Conservation (phyloP, 2,113 vertebrate genomes). For the Platycercus adscitus region DNA sequence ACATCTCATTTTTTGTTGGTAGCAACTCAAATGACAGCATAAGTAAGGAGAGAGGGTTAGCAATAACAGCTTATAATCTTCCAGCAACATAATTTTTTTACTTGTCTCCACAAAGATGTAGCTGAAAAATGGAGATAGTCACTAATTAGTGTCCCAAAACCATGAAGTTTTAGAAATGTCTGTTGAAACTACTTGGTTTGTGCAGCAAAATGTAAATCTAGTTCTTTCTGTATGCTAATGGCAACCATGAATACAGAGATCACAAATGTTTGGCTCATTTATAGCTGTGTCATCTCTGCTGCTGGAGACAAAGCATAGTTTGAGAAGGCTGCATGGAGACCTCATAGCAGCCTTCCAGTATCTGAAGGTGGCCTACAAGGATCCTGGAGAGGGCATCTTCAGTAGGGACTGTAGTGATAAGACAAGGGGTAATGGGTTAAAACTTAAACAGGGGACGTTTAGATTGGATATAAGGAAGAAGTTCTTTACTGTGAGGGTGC, state of each 20-base stretch:
- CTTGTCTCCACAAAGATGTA: background rate
- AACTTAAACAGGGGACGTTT: too few relatives aligned
- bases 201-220: background rate
- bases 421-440: too few relatives aligned
- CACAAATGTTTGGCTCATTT: background rate
- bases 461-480: too few relatives aligned
- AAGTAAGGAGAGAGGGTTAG: background rate
- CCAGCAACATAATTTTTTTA: background rate
- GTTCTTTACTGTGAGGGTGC: too few relatives aligned
- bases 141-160: background rate
- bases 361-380: too few relatives aligned
- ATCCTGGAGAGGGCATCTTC: too few relatives aligned
- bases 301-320: background rate
- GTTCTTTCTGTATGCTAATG: background rate
- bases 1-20: background rate
- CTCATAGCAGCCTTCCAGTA: too few relatives aligned
- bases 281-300: background rate
- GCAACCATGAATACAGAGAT: background rate
- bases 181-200: background rate
- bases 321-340: too few relatives aligned
- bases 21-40: background rate
- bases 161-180: background rate
- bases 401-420: too few relatives aligned
- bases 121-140: background rate
- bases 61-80: background rate